Evolutionary conservation across 2,113 vertebrate species (phyloP).

Genomic region (Oreochromis tanganicae): DNA sequence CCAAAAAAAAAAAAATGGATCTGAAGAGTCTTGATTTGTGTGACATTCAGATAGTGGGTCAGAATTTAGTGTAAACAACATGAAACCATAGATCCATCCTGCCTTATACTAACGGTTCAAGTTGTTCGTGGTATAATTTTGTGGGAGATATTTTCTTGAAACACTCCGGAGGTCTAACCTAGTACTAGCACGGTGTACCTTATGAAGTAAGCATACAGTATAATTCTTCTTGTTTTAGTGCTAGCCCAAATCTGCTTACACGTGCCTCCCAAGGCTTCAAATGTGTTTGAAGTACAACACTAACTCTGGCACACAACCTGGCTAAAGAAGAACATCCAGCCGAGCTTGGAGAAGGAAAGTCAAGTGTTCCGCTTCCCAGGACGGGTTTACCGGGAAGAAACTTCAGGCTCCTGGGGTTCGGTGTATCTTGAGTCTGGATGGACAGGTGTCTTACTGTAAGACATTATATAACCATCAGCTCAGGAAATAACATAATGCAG

Average conservation of each 20-base stretch:
- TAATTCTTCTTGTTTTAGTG: neutral
- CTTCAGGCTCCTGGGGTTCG: constrained; percentile 78
- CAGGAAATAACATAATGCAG: neutral
- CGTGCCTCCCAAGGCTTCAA: neutral
- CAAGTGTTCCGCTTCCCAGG: constrained; percentile 70
- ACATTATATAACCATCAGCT: neutral
- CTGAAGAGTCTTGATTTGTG: neutral
- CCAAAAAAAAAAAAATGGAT: neutral
- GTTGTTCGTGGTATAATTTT: neutral
- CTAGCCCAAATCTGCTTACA: neutral
- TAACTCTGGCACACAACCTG: constrained; percentile 45
- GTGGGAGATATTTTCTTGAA: neutral
- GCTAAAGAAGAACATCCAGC: constrained; percentile 73
- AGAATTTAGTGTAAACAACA: neutral
- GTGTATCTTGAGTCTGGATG: constrained; percentile 77
- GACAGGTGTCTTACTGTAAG: constrained; percentile 67
- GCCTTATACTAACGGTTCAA: neutral
- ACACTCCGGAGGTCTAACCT: neutral
- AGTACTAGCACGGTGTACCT: neutral
- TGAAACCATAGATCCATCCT: neutral
- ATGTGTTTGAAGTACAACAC: neutral
- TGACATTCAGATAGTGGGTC: neutral
- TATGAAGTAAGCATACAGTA: neutral
- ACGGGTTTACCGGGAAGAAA: constrained; percentile 76
- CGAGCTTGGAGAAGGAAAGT: constrained; percentile 68